Base-by-base conservation (phyloP, 2,888 invertebrate species). In the Onchidella celtica region DNA sequence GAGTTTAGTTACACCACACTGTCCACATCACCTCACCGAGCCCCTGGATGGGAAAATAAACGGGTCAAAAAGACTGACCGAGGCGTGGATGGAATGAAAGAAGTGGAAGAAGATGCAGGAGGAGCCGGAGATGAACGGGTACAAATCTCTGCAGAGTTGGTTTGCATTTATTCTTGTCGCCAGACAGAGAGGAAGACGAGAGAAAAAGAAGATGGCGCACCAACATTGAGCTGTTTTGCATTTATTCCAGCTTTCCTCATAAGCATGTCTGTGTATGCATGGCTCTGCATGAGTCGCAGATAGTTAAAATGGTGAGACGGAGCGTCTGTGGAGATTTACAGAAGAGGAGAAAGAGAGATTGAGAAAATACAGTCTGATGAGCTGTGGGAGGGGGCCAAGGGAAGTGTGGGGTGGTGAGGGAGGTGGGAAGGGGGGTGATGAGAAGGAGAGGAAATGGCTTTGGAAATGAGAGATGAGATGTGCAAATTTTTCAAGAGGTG, bases 381-480 rank as follows among this genome's bases (percentile, higher is more conserved):
- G 38, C 34, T 59, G 38, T 61, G 24, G 1, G 38, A 36, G 17
- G 14, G 63, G 63, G 74, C n/a, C n/a, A n/a, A n/a, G n/a, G n/a
- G n/a, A n/a, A n/a, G 63, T n/a, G 24, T 1, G 29, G 74, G 63
- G 40, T 2, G 61, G 40, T 36, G 24, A 32, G 47, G 14, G 34
- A 34, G 36, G 73, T 34, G 40, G 40, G 27, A 17, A 32, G 65
- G 14, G 17, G 47, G 27, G 38, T 55, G 29, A 57, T 32, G 40
- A 38, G 73, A 40, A 29, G 24, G 34, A 36, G 63, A 4, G 55
- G 27, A 65, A 29, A 74, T 55, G 65, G 73, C 24, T 68, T 34
- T 59, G 40, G 55, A 70, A 69, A 29, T 38, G 69, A 36, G 69
- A 34, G 59, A 59, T 78, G 77, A 59, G 57, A 38, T 69, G 77